Evolutionary conservation across 2,888 invertebrate genomes (phyloP), one percentile per base, ranked within the genome.

Genomic region (Drosophila leonis): DNA sequence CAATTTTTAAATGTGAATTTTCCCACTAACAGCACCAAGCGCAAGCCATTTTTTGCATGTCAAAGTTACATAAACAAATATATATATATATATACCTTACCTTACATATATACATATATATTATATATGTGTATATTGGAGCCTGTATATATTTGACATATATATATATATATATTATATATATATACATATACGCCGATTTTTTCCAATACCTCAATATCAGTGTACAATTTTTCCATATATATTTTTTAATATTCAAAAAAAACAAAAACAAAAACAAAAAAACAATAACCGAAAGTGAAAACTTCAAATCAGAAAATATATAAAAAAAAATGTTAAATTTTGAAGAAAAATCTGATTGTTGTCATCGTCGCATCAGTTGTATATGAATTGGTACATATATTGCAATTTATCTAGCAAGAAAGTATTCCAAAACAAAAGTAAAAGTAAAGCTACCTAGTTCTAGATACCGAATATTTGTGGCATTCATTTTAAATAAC

Each of bases 151-250:
- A 83, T 61, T 65, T 74, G 64, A 77, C 63, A 72, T 73, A 74
- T 70, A 71, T 48, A 57, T 55, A 61, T 61, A 69, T 33, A 62
- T 46, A 46, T 15, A 46, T 44, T 24, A 20, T 27, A 42, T 46
- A 57, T 76, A 68, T 51, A 68, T 63, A 71, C 55, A 62, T 83
- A 82, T 84, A 87, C 78, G 86, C 88, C 88, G 86, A 88, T 88
- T 88, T 86, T 86, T 86, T 86, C 88, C 86, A 88, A 86, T 87
- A 88, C 86, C 88, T 87, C 86, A 86, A 87, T 86, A 86, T 88
- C 86, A 86, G 78, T 83, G 82, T 88, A 82, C 82, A 83, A 84
- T 80, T 89, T 81, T 82, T 86, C 79, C 88, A 89, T 87, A 83
- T 83, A 82, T 88, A 88, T 81, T 81, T 88, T 88, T 84, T 56